A percentile compares a stretch with the other conserved stretches of the same genome.
Conservation (phyloP, 2,113 vertebrate genomes). For the Neodon shergylaensis region DNA sequence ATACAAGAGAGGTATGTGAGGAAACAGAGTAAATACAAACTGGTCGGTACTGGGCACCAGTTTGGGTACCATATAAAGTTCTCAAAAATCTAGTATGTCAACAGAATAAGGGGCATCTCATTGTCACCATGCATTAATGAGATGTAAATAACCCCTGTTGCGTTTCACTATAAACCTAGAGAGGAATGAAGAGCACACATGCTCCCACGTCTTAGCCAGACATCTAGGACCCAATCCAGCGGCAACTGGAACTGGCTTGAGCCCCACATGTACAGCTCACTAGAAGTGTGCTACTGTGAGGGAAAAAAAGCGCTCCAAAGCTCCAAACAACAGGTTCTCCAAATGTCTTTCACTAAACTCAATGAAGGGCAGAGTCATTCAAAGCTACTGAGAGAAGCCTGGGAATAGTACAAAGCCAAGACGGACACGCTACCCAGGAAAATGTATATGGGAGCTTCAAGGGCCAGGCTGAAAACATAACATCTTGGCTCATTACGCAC, state of each 20-base stretch:
- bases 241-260: conserved; percentile 63
- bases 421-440: background rate
- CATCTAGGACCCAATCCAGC: conserved; percentile 68
- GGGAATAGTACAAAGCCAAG: background rate
- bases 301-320: no score
- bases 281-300: conserved; percentile 67
- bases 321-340: conserved; percentile 24
- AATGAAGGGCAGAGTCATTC: background rate
- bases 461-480: background rate
- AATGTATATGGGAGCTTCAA: background rate
- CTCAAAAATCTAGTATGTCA: conserved; percentile 29
- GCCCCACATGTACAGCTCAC: conserved; percentile 64
- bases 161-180: conserved; percentile 16
- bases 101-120: conserved; percentile 53
- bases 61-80: conserved; percentile 4
- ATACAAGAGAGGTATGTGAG: background rate
- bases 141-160: background rate
- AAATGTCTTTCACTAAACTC: conserved; percentile 52
- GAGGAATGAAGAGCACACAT: conserved; percentile 2
- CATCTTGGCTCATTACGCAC: background rate
- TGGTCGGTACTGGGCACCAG: background rate
- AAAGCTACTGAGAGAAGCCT: background rate
- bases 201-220: conserved; percentile 63
- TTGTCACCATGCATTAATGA: background rate
- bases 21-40: conserved; percentile 58